phyloP scores from a whole-genome alignment of 2,113 vertebrate genomes.

The Struthidea cinerea region DNA sequence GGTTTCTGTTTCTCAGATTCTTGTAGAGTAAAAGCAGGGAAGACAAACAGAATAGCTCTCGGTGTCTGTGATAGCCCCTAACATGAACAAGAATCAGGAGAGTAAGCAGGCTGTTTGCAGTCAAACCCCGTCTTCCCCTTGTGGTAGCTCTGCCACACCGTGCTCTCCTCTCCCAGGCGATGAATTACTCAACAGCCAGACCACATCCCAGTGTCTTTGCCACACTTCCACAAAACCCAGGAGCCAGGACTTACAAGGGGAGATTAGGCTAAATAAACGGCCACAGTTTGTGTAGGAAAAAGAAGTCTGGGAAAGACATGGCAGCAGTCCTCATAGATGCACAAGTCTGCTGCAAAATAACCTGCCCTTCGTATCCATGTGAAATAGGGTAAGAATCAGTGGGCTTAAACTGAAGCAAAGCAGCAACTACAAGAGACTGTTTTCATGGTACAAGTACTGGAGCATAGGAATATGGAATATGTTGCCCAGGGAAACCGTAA shows the following conservation, averaged over 20 bases:
- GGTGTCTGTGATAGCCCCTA: not conserved
- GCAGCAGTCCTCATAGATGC: not conserved
- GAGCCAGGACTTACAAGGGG: not conserved
- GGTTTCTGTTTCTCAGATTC: not conserved
- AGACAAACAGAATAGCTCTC: not conserved
- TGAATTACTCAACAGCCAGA: not conserved
- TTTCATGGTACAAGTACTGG: not conserved
- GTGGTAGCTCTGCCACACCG: not conserved
- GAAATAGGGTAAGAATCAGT: not conserved
- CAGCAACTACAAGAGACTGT: not conserved
- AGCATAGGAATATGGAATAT: not conserved
- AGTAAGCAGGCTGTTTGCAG: not conserved
- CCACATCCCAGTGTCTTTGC: not conserved
- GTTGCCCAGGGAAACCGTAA: not conserved
- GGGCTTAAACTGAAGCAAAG: not conserved
- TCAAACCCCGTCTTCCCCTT: not conserved
- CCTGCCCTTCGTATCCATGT: not conserved
- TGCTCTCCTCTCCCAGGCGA: not conserved
- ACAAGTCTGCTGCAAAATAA: not conserved
- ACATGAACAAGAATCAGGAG: not conserved
- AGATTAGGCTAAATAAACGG: not conserved
- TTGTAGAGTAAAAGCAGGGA: not conserved
- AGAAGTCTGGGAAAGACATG: not conserved
- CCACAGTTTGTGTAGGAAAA: not conserved
- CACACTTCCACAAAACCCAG: not conserved